These are phyloP conservation scores for Orchestes rusci DNA, from an alignment of 2,888 invertebrate species.

Conservation along the genomic window DNA sequence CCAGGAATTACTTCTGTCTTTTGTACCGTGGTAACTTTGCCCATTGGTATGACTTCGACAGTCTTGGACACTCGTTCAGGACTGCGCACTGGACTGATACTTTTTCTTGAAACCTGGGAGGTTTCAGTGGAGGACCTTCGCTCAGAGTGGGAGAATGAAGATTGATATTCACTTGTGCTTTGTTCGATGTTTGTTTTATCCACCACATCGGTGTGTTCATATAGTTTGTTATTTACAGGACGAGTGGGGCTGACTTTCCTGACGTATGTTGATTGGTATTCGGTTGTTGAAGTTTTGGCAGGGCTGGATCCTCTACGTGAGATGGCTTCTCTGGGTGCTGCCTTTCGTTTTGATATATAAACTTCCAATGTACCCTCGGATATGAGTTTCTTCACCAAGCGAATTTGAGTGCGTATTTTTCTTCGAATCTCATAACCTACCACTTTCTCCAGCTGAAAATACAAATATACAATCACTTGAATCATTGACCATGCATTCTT, in stretches of 20 bases:
- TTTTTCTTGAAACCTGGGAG: slow-evolving; percentile 19
- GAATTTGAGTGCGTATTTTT: slow-evolving; percentile 68
- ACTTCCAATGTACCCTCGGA: slow-evolving; percentile 36
- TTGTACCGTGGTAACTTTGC: slow-evolving; percentile 28
- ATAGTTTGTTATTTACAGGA: slow-evolving; percentile 23
- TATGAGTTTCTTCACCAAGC: slow-evolving; percentile 59
- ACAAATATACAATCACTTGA: background rate
- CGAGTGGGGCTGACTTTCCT: slow-evolving; percentile 27
- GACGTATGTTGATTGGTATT: slow-evolving; percentile 21
- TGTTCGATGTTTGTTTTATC: slow-evolving; percentile 16
- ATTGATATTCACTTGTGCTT: slow-evolving; percentile 28
- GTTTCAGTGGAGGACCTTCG: slow-evolving; percentile 29
- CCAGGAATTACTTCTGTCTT: slow-evolving; percentile 39
- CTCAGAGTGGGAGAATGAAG: slow-evolving; percentile 30
- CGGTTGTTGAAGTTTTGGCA: slow-evolving; percentile 13
- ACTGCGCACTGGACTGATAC: slow-evolving; percentile 26
- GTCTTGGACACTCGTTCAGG: slow-evolving; percentile 19
- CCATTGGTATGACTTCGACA: slow-evolving; percentile 24
- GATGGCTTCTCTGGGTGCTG: slow-evolving; percentile 5
- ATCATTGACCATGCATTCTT: slow-evolving; percentile 36
- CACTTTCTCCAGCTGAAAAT: slow-evolving; percentile 63
- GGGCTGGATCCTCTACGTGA: slow-evolving; percentile 28
- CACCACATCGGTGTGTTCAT: slow-evolving; percentile 24
- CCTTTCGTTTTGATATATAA: slow-evolving; percentile 30
- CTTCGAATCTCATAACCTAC: slow-evolving; percentile 70